Evolutionary conservation across 1,140 invertebrate genomes (phyloP), one percentile per base, ranked within the genome.

Genomic region (Atta colombica): DNA sequence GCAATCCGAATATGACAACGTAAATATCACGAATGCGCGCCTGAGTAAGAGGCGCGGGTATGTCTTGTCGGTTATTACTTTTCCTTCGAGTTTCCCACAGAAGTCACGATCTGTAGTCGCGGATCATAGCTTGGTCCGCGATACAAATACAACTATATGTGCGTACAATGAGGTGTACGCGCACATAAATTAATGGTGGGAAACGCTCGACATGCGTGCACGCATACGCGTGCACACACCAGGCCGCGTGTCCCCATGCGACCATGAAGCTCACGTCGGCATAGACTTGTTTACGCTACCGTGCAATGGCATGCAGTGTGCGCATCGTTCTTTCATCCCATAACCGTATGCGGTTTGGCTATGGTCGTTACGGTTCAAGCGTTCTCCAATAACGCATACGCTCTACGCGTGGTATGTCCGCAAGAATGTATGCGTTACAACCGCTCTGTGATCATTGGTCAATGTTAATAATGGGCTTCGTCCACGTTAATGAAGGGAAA

Each of bases 41-140:
- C 8, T 58, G 65, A 87, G 66, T 69, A 28, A 65, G 81, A 53
- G 71, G 63, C 18, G 55, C 28, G 84, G 58, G 58, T 51, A 53
- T 31, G 80, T 74, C 61, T 77, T 51, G 77, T 63, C 89, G 63
- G 87, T 91, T 89, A 91, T 91, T 93, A 92, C 93, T 94, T 93
- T 58, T 90, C 89, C 93, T 94, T 93, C 85, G 87, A 92, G 92
- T 94, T 95, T 95, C 94, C 94, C 95, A 95, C 95, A 95, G 92
- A 93, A 95, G 94, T 95, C 94, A 95, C 93, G 94, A 95, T 95
- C 93, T 93, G 94, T 91, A 93, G 94, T 94, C 94, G 93, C 94
- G 93, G 91, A 94, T 94, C 93, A 95, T 94, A 94, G 92, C 92
- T 88, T 90, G 90, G 89, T 92, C 89, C 88, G 88, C 88, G 89